Evolutionary conservation across 2,113 vertebrate species (phyloP), one percentile per base, ranked within the genome.

Genomic region (Astur gentilis): DNA sequence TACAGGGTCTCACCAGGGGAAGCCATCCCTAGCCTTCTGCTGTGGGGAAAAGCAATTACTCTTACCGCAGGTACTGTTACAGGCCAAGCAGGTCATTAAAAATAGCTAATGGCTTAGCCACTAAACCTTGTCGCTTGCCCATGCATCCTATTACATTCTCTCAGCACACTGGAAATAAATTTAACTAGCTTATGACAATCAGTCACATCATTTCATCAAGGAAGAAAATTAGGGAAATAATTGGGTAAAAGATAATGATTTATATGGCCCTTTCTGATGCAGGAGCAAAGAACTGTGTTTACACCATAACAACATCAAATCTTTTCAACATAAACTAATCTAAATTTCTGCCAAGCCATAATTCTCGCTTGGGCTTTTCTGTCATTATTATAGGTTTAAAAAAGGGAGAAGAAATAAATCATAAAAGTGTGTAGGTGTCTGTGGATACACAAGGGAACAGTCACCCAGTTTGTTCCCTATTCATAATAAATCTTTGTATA

Each of bases 341-440:
- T 62, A 75, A 79, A 82, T 81, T 75, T 96, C 80, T 90, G 60
- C 50, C 52, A 78, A 90, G 42, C 40, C 16, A 6, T 82, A 93
- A 84, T 92, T 87, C 61, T 95, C 34, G 84, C 40, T 79, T 79
- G 73, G 52, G 66, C 25, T 92, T 94, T 89, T 89, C 47, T 93
- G 16, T 61, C 49, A 50, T 55, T 83, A 76, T 57, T 85, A 76
- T 29, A 61, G 14, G 18, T 67, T 83, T 5, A 34, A 96, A 80
- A 95, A 85, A 52, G 5, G 21, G 87, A 89, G 45, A 87, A 65
- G 11, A 95, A 81, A 91, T 36, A 89, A 66, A 72, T 47, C 52
- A 49, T 49, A 65, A 36, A 87, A 84, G 2, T 12, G 6, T 34
- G 34, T 75, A 66, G 45, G 67, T 60, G 20, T 67, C 15, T 76